Conservation (phyloP, 2,797 vertebrate species). For the Leptatherina wallacei region DNA sequence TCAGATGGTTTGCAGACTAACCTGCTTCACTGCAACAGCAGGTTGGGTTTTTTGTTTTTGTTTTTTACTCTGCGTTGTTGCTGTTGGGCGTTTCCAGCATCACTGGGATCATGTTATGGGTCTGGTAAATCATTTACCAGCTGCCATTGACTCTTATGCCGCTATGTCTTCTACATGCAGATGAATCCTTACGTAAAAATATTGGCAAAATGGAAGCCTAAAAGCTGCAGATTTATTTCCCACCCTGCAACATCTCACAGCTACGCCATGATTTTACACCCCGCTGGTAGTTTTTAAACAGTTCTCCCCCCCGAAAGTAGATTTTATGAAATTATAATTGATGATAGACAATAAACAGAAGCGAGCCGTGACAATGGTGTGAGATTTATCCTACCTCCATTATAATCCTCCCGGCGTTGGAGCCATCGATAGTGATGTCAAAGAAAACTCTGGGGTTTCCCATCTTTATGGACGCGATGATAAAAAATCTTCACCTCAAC, state of each 20-base stretch:
- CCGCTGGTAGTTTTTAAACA: not conserved
- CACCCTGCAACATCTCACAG: not conserved
- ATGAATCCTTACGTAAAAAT: not conserved
- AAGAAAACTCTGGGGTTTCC: slow-evolving; percentile 87
- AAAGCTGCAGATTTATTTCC: not conserved
- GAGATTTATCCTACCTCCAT: slow-evolving; percentile 86
- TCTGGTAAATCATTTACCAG: not conserved
- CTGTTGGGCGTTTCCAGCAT: slow-evolving; percentile 47
- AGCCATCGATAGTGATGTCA: slow-evolving; percentile 77
- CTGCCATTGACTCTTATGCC: not conserved
- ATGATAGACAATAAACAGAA: not conserved
- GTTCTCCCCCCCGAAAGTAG: not conserved
- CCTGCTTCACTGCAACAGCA: too few relatives aligned
- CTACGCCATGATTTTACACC: not conserved
- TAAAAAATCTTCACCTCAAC: not conserved
- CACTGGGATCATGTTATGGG: not conserved
- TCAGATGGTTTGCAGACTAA: too few relatives aligned
- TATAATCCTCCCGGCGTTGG: slow-evolving; percentile 79
- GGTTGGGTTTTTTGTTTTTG: too few relatives aligned
- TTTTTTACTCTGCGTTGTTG: too few relatives aligned
- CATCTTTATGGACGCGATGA: slow-evolving; percentile 37
- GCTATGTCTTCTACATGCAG: not conserved
- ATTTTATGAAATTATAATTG: not conserved
- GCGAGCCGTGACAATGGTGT: too few relatives aligned
- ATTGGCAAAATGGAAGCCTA: not conserved